These are phyloP conservation scores for Melanerpes aurifrons DNA, from an alignment of 2,113 vertebrate species.

Conservation along the genomic window DNA sequence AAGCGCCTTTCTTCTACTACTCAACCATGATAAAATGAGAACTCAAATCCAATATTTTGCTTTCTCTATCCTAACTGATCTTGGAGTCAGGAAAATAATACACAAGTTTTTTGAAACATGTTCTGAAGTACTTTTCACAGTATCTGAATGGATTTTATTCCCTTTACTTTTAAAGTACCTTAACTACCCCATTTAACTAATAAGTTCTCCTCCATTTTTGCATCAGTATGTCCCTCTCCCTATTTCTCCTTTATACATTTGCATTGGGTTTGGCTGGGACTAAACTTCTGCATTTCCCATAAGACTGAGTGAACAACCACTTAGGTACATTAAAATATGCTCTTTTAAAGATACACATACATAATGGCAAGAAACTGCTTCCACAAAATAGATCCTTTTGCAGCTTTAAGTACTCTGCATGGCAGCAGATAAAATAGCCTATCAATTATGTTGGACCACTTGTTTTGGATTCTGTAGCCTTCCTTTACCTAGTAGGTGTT, in stretches of 20 bases:
- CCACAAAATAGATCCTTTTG: neutral
- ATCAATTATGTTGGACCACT: neutral
- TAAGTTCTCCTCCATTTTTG: neutral
- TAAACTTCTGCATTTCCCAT: neutral
- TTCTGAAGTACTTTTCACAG: neutral
- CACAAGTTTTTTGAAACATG: rapidly evolving
- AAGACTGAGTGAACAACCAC: neutral
- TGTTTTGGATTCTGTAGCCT: neutral
- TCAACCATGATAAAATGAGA: neutral
- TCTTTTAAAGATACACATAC: neutral
- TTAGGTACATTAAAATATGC: neutral
- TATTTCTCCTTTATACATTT: neutral
- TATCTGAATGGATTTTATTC: neutral
- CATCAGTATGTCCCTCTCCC: neutral
- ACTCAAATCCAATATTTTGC: neutral
- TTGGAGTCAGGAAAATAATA: neutral
- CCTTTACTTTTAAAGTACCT: neutral
- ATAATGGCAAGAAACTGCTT: neutral
- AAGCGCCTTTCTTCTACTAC: neutral
- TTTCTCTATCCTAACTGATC: neutral
- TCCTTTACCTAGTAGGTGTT: neutral
- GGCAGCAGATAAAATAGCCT: neutral
- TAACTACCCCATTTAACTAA: neutral
- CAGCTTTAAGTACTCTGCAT: neutral
- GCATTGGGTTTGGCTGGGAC: neutral